phyloP scores from a whole-genome alignment of 2,888 invertebrate genomes.

The Sipha maydis region DNA sequence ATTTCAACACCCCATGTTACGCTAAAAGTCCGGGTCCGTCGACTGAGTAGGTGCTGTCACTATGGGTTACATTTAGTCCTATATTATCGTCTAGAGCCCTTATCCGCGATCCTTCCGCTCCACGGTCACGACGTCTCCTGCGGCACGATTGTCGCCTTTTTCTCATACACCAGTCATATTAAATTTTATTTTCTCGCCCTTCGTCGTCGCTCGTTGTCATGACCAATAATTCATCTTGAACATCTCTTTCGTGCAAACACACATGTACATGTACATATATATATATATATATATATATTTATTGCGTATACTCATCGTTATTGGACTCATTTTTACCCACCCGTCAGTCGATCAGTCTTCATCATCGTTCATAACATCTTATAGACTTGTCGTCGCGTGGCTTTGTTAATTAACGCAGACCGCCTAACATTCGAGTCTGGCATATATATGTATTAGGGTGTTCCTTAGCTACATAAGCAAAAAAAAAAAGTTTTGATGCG shows the following conservation, averaged over 20 bases:
- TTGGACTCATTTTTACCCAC: background rate
- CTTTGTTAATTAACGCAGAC: background rate
- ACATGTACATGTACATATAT: background rate
- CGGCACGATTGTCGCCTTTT: background rate
- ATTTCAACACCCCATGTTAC: background rate
- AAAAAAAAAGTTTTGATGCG: too few relatives aligned
- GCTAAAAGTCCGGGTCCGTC: background rate
- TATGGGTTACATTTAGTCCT: background rate
- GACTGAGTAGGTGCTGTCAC: background rate
- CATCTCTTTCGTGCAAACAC: background rate
- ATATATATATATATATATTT: too few relatives aligned
- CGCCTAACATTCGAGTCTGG: too few relatives aligned
- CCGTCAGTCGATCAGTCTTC: background rate
- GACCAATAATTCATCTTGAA: constrained; percentile 19
- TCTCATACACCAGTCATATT: background rate
- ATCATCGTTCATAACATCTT: background rate
- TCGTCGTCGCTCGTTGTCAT: constrained; percentile 20
- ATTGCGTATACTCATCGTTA: background rate
- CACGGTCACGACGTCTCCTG: background rate
- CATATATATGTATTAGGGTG: too few relatives aligned
- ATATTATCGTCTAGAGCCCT: background rate
- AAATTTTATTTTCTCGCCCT: constrained; percentile 13
- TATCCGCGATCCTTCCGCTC: background rate
- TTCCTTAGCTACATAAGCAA: too few relatives aligned
- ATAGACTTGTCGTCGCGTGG: background rate